These are phyloP conservation scores for Crocuta crocuta DNA, from an alignment of 2,113 vertebrate genomes.

Conservation along the genomic window DNA sequence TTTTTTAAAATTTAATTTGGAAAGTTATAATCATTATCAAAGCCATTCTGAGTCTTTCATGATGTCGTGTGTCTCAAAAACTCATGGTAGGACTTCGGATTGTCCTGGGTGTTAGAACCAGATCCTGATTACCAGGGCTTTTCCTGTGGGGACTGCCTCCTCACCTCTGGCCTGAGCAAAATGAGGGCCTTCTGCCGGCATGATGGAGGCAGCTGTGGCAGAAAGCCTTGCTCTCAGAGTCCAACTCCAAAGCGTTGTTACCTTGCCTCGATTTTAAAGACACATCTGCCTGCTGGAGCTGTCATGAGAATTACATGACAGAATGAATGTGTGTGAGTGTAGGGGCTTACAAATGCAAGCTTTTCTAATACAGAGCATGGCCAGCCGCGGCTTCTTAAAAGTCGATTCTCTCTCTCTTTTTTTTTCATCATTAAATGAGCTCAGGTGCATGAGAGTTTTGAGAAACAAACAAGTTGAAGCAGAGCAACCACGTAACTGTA, in stretches of 20 bases:
- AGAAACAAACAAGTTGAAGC: not conserved
- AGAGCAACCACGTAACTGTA: not conserved
- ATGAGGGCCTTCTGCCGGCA: not conserved
- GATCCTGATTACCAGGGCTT: not conserved
- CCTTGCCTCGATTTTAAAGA: not conserved
- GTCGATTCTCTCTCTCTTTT: not conserved
- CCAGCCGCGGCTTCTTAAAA: not conserved
- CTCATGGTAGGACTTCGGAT: not conserved
- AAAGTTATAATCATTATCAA: not conserved
- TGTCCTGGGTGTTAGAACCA: not conserved
- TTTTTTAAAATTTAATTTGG: not conserved
- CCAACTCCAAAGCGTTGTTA: not conserved
- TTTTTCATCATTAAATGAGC: not conserved
- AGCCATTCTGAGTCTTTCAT: constrained; percentile 25
- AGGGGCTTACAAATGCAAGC: not conserved
- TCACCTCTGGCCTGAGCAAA: not conserved
- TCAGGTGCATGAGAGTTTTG: not conserved
- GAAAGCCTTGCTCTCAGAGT: not conserved
- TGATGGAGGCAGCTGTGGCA: not conserved
- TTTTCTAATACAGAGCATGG: not conserved
- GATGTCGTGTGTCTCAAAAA: constrained; percentile 24
- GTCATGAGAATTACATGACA: not conserved
- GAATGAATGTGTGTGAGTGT: not conserved
- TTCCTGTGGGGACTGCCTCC: not conserved
- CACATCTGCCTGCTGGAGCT: not conserved